phyloP scores from a whole-genome alignment of 1,140 invertebrate species.

The Apis cerana region DNA sequence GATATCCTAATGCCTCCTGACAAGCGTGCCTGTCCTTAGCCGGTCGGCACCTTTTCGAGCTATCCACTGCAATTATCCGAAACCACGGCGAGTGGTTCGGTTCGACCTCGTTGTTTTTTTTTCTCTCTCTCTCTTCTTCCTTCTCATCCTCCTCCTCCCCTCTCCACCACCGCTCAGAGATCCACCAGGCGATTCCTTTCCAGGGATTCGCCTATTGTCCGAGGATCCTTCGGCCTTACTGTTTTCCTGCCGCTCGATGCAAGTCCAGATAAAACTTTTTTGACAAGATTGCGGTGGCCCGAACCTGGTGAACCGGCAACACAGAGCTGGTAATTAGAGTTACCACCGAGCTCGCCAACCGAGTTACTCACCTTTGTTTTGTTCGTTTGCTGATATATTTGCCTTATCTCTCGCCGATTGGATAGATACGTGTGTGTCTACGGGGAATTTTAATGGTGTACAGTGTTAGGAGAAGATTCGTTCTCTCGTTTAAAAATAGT shows the following conservation, averaged over 20 bases:
- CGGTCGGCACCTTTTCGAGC: slow-evolving; percentile 74
- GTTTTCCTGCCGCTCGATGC: slow-evolving; percentile 63
- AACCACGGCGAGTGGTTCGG: slow-evolving; percentile 59
- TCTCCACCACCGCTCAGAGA: background rate
- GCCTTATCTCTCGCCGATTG: slow-evolving; percentile 8
- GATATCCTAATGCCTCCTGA: slow-evolving; percentile 74
- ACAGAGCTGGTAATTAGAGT: background rate
- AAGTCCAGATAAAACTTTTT: slow-evolving; percentile 71
- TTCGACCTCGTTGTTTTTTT: background rate
- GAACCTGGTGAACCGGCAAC: slow-evolving; percentile 18
- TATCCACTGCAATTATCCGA: slow-evolving; percentile 75
- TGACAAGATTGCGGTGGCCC: slow-evolving; percentile 62
- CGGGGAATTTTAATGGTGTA: background rate
- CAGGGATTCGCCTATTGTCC: slow-evolving; percentile 59
- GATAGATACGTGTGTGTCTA: background rate
- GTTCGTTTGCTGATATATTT: slow-evolving; percentile 13
- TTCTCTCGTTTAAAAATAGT: no score
- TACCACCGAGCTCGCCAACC: background rate
- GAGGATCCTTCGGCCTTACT: slow-evolving; percentile 22
- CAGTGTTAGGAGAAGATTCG: no score
- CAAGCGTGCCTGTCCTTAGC: slow-evolving; percentile 67
- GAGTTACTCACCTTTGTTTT: no score
- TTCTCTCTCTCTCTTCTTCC: background rate
- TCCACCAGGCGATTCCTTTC: slow-evolving; percentile 34
- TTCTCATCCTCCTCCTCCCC: background rate